Percentiles rank a stretch among this genome's conserved stretches.
These are phyloP conservation scores for Rissa tridactyla DNA, from an alignment of 2,113 vertebrate species.

Conservation along the genomic window DNA sequence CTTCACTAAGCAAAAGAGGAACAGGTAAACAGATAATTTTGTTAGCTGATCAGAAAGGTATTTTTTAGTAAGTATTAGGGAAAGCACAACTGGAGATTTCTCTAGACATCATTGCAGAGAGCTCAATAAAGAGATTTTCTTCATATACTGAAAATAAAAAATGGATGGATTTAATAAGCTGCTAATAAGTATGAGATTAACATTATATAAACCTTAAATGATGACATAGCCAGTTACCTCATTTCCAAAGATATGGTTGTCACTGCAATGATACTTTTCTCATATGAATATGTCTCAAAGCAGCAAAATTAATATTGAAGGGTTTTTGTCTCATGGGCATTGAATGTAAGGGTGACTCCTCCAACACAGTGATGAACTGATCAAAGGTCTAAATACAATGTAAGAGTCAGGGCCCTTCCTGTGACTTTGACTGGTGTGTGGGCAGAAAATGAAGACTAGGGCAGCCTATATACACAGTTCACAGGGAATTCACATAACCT, in stretches of 20 bases:
- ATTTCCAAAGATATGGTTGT: background rate
- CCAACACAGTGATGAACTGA: background rate
- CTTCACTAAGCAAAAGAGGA: background rate
- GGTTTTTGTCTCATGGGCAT: background rate
- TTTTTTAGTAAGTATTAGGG: background rate
- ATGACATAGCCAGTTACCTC: background rate
- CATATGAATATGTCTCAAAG: background rate
- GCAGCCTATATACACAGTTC: background rate
- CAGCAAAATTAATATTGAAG: background rate
- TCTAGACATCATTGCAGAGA: background rate
- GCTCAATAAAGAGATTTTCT: slow-evolving; percentile 33
- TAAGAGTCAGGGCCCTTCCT: background rate
- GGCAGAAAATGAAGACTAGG: background rate
- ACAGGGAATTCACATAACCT: background rate
- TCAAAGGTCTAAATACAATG: background rate
- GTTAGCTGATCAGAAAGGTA: background rate
- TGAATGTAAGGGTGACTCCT: background rate
- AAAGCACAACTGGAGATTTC: background rate
- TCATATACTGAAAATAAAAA: slow-evolving; percentile 2
- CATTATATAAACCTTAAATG: slow-evolving; percentile 1
- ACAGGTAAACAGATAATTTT: background rate
- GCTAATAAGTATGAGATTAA: slow-evolving; percentile 2
- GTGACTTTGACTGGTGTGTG: background rate
- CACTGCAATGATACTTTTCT: background rate
- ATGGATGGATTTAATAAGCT: slow-evolving; percentile 42